A percentile compares a stretch with the other conserved stretches of the same genome.
phyloP scores from a whole-genome alignment of 2,797 vertebrate genomes.

The Luscinia luscinia region DNA sequence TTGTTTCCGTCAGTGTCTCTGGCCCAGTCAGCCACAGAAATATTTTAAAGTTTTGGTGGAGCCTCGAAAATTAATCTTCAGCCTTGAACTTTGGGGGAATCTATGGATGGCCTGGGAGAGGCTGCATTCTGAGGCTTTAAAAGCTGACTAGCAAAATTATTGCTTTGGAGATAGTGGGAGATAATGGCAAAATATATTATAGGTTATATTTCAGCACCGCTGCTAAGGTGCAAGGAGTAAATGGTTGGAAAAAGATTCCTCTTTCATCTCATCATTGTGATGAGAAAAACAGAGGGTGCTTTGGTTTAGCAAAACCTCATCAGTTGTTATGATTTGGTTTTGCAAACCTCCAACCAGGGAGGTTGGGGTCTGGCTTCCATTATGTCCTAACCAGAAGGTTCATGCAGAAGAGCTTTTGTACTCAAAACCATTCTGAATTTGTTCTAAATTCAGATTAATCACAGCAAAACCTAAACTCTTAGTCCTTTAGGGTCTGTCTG shows the following conservation, averaged over 20 bases:
- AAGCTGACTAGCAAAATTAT: neutral
- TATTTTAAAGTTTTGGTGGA: slow-evolving; percentile 51
- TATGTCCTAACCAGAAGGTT: slow-evolving; percentile 20
- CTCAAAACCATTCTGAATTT: neutral
- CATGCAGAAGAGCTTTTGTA: slow-evolving; percentile 1
- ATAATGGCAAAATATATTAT: neutral
- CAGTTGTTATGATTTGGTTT: slow-evolving; percentile 43
- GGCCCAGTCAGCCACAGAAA: slow-evolving; percentile 55
- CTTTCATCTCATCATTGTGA: neutral
- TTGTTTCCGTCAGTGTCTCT: slow-evolving; percentile 38
- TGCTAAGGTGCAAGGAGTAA: neutral
- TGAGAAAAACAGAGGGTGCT: neutral
- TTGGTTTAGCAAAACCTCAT: slow-evolving; percentile 38
- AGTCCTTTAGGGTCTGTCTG: neutral
- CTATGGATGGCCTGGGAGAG: neutral
- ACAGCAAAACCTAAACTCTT: neutral
- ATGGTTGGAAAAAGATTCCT: neutral
- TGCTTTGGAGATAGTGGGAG: neutral
- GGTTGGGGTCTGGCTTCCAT: slow-evolving; percentile 46
- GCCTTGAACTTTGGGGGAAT: neutral
- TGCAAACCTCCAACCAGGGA: slow-evolving; percentile 14
- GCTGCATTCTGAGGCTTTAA: neutral
- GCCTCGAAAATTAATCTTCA: slow-evolving; percentile 46
- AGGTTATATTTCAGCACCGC: neutral
- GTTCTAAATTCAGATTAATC: slow-evolving; percentile 36